Evolutionary conservation across 1,140 invertebrate genomes (phyloP), one percentile per base, ranked within the genome.

Genomic region (Sarcophaga bullata): DNA sequence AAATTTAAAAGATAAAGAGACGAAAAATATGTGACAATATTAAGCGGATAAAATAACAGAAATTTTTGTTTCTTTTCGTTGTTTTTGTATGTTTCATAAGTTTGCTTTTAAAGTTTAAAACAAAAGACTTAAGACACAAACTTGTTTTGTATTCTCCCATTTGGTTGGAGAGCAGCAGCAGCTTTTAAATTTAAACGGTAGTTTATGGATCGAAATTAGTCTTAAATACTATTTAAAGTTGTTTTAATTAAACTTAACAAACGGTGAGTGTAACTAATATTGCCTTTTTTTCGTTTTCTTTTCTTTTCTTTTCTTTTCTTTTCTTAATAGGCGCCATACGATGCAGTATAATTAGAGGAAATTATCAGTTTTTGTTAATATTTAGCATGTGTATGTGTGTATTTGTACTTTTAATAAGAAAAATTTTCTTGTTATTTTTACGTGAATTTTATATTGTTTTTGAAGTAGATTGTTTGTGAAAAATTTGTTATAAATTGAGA

Each of bases 171-270:
- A 58, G n/a, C 54, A n/a, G 54, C n/a, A n/a, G 54, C 54, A 58
- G 4, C 25, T 37, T 37, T 37, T 37, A 37, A 37, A 4, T 37
- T 37, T 58, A 6, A n/a, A 58, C 54, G n/a, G 54, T 58, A 58
- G 54, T 58, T 58, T 58, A 58, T 58, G 54, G 54, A 13, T 6
- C n/a, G 15, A n/a, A n/a, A n/a, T 15, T n/a, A 13, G n/a, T 58
- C 54, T 58, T 58, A 58, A 58, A 58, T n/a, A 58, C 54, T 58
- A 58, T n/a, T 58, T 58, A 58, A n/a, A 58, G n/a, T 58, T 58
- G 15, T n/a, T n/a, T 58, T 58, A 58, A 58, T 58, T 58, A 58
- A 58, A 13, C 1, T 58, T 58, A 58, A 58, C 15, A 2, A n/a
- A 4, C 4, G 15, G 54, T 11, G 54, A 58, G 54, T 58, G 54